Percentiles rank a stretch among this genome's conserved stretches.
These are phyloP conservation scores for Sphecodes monilicornis DNA, from an alignment of 2,888 invertebrate species.

Conservation along the genomic window DNA sequence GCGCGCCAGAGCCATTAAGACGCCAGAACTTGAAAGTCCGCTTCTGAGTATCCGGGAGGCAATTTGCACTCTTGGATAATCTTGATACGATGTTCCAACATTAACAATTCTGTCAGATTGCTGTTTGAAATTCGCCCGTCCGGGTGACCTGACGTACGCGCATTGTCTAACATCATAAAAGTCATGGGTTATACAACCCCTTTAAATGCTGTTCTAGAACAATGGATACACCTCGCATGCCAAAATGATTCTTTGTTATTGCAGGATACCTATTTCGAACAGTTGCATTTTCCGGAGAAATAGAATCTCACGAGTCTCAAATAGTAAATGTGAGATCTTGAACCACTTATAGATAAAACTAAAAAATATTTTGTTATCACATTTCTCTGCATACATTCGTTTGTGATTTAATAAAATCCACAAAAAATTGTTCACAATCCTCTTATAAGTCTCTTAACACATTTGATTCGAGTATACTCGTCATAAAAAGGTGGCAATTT, in stretches of 20 bases:
- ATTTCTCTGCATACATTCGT: too few relatives aligned
- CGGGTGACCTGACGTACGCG: not conserved
- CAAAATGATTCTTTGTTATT: not conserved
- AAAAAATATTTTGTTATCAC: too few relatives aligned
- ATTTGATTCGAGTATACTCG: too few relatives aligned
- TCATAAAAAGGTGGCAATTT: too few relatives aligned
- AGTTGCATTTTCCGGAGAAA: not conserved
- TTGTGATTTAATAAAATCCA: too few relatives aligned
- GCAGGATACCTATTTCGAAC: not conserved
- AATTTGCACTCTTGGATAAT: constrained; percentile 47
- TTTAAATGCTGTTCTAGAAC: not conserved
- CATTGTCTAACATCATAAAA: too few relatives aligned
- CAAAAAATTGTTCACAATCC: too few relatives aligned
- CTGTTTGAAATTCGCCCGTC: constrained; percentile 10
- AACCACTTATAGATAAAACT: too few relatives aligned
- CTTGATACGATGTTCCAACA: constrained; percentile 38
- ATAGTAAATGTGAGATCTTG: not conserved
- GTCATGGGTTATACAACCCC: not conserved
- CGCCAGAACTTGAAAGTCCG: constrained; percentile 50
- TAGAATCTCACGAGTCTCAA: not conserved
- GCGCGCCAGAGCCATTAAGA: constrained; percentile 50
- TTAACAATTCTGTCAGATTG: constrained; percentile 30
- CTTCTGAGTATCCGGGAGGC: constrained; percentile 34
- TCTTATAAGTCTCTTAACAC: too few relatives aligned
- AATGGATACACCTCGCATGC: too few relatives aligned